A percentile compares a stretch with the other conserved stretches of the same genome.
phyloP scores from a whole-genome alignment of 2,888 invertebrate genomes.

The Diadegma fenestrale region DNA sequence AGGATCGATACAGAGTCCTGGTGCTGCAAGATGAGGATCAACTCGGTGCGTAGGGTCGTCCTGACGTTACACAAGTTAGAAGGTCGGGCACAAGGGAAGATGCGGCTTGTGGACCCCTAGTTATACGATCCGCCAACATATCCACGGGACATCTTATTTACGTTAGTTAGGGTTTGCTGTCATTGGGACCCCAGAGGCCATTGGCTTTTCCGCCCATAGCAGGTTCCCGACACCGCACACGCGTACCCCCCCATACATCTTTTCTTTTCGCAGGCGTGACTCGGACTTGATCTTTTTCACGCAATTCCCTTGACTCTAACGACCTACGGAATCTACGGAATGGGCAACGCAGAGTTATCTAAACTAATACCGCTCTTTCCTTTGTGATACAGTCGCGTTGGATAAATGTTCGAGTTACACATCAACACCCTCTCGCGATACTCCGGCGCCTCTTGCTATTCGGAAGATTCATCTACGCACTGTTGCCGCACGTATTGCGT shows the following conservation, averaged over 20 bases:
- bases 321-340: conserved; percentile 28
- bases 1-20: not conserved
- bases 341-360: conserved; percentile 11
- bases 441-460: not conserved
- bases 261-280: conserved; percentile 27
- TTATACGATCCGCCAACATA: conserved; percentile 25
- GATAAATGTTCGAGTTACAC: conserved; percentile 36
- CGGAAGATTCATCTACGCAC: not conserved
- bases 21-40: not conserved
- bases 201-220: conserved; percentile 73
- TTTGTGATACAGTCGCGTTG: conserved; percentile 36
- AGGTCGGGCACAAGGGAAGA: conserved; percentile 39
- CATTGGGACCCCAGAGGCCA: conserved; percentile 81
- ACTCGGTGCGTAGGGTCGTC: conserved; percentile 1
- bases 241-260: conserved; percentile 27
- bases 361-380: conserved; percentile 28
- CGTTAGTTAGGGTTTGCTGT: conserved; percentile 84
- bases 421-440: conserved; percentile 10
- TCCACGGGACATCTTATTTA: conserved; percentile 83
- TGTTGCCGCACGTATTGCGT: conserved; percentile 4
- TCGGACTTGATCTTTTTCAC: conserved; percentile 41
- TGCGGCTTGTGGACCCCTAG: conserved; percentile 23
- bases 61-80: not conserved
- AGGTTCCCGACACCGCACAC: conserved; percentile 35
- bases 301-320: conserved; percentile 50